Evolutionary conservation across 2,888 invertebrate genomes (phyloP), one percentile per base, ranked within the genome.

Genomic region (Galerucella pusilla): DNA sequence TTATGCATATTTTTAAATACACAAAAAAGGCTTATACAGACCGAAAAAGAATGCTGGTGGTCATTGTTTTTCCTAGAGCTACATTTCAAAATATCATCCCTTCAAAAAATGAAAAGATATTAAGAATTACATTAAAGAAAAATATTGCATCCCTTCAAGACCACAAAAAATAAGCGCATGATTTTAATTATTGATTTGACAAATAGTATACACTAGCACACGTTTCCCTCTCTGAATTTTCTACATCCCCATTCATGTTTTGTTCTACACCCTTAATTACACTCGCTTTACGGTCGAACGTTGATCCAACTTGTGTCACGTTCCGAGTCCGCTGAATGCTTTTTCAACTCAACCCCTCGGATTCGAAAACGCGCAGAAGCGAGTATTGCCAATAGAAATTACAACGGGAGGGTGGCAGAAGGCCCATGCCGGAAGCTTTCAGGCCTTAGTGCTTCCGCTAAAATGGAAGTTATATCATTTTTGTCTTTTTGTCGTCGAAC

Each of bases 391-490:
- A 85, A 85, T 85, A 73, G 81, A 79, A 81, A 78, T 71, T 76
- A 75, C 76, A 69, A 75, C 71, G 76, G 77, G 80, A 79, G 83
- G 84, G 84, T 82, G 83, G 83, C 81, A 83, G 81, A 83, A 82
- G 81, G 81, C 79, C 79, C 81, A 79, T 78, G 79, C 85, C 85
- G 86, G 85, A 86, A 85, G 85, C 85, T 85, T 85, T 85, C 83
- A 84, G 84, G 82, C 84, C 83, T 84, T 85, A 85, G 85, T 85
- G 85, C 85, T 86, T 85, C 85, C 86, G 85, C 78, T 81, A 86
- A 86, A 86, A 86, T 86, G 85, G 85, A 85, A 82, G 84, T 81
- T 79, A 83, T 82, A 81, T 81, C 82, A 79, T 80, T 81, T 78
- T 77, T 67, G 73, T 77, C 71, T 79, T 80, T 75, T 80, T 74